A percentile compares a stretch with the other conserved stretches of the same genome.
phyloP scores from a whole-genome alignment of 2,797 vertebrate genomes.

The Centroberyx gerrardi region DNA sequence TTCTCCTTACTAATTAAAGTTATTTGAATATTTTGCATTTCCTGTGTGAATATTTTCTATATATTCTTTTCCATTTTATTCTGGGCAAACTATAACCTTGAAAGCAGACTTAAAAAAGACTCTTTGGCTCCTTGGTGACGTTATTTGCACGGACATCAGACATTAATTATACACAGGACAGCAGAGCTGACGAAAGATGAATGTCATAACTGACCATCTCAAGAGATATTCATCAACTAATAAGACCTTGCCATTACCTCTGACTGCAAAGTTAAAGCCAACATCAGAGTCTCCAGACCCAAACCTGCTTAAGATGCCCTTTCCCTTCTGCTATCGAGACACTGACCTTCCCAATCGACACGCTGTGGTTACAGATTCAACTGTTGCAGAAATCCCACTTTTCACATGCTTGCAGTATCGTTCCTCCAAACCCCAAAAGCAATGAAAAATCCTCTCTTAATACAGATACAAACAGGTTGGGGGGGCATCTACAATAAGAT shows the following conservation, averaged over 20 bases:
- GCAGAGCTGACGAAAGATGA: constrained; percentile 7
- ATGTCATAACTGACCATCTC: constrained; percentile 5
- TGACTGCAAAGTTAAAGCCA: background rate
- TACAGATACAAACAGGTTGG: too few species aligned
- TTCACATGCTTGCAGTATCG: too few species aligned
- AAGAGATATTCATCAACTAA: constrained; percentile 11
- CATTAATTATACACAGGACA: constrained; percentile 25
- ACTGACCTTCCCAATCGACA: background rate
- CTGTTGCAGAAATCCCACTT: too few species aligned
- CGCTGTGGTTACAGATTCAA: too few species aligned
- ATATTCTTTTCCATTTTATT: background rate
- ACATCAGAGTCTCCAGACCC: too few species aligned
- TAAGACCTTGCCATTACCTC: background rate
- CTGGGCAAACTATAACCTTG: constrained; percentile 13
- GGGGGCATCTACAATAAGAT: too few species aligned
- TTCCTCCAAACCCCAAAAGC: too few species aligned
- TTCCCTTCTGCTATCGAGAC: background rate
- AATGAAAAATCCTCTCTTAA: too few species aligned
- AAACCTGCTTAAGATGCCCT: background rate
- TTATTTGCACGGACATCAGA: constrained; percentile 28
- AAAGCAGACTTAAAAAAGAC: background rate
- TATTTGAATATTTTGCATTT: background rate
- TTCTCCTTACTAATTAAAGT: background rate
- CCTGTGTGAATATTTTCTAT: background rate
- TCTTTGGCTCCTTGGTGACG: background rate